Conservation (phyloP, 2,888 invertebrate genomes). For the Agrochola litura region DNA sequence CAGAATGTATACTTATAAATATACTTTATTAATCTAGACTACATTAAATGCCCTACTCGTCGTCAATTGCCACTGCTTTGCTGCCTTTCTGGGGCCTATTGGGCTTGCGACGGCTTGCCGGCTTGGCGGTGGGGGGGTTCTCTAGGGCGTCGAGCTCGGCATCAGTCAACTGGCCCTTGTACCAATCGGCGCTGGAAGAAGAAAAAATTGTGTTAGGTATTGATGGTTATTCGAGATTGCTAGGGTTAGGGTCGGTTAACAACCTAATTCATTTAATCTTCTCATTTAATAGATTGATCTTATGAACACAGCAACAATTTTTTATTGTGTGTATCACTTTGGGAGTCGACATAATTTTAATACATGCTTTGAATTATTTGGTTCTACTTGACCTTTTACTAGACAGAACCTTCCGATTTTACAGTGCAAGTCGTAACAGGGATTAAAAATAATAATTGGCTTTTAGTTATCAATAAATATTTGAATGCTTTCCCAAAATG, state of each 20-base stretch:
- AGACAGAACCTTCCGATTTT: not conserved
- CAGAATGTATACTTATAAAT: conserved; percentile 63
- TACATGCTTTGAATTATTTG: not conserved
- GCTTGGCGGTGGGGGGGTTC: conserved; percentile 93
- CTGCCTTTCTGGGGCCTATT: conserved; percentile 83
- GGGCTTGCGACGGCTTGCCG: conserved; percentile 85
- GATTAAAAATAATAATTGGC: not conserved
- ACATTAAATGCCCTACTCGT: conserved; percentile 75
- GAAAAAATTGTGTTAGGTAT: conserved; percentile 1
- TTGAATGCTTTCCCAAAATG: not conserved
- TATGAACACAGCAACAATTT: not conserved
- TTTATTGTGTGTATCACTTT: not conserved
- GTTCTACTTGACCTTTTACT: not conserved
- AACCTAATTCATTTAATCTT: not conserved
- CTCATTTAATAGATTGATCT: not conserved
- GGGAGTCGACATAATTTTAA: not conserved
- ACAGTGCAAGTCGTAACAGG: no score
- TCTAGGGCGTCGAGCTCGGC: conserved; percentile 95
- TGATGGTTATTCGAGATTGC: not conserved
- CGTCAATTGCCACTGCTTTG: conserved; percentile 71
- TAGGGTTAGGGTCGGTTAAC: not conserved
- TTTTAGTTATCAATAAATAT: not conserved
- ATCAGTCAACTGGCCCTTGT: conserved; percentile 95
- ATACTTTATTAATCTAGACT: conserved; percentile 78
- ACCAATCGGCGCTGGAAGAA: conserved; percentile 95